Base-by-base conservation (phyloP, 2,113 vertebrate genomes). In the Carollia perspicillata region DNA sequence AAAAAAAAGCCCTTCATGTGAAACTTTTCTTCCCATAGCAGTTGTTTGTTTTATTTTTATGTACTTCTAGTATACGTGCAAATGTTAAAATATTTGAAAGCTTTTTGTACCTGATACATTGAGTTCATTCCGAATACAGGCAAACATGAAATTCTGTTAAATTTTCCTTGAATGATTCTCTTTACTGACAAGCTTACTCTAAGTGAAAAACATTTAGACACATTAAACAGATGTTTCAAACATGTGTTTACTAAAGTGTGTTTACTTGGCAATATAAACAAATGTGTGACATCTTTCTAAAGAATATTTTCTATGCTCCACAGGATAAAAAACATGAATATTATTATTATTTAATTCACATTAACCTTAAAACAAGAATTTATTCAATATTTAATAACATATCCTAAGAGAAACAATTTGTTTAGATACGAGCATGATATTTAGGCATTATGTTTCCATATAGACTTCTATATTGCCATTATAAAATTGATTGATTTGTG, bases 191-290 rank as follows among this genome's bases (percentile, higher is more conserved):
- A 93, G 88, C 47, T 37, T 97, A 96, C 93, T 93, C 2, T 69
- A 94, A 97, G 8, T 23, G 95, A n/a, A 91, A 53, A 90, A 86
- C 74, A 97, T 94, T 93, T 8, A 14, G 81, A 97, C 96, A 94
- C 26, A 72, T 95, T 93, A 97, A 96, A 96, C 78, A 26, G 86
- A 92, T 97, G 96, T 97, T 97, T 74, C 88, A 93, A 97, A 97
- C 4, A 12, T 49, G n/a, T 95, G 58, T 71, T 98, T 78, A 96
- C 8, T 51, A 97, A 98, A 95, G 33, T 66, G 49, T 98, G 95
- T 91, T 97, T 98, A 55, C 40, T 33, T 93, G 12, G 71, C 35
- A 97, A 84, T 72, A 74, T 87, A 93, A 97, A 95, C 22, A 97
- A 92, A 68, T 72, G 89, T 79, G 17, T 97, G 93, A 97, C 58